Conservation (phyloP, 2,888 invertebrate species). For the Stegophylla sp. region DNA sequence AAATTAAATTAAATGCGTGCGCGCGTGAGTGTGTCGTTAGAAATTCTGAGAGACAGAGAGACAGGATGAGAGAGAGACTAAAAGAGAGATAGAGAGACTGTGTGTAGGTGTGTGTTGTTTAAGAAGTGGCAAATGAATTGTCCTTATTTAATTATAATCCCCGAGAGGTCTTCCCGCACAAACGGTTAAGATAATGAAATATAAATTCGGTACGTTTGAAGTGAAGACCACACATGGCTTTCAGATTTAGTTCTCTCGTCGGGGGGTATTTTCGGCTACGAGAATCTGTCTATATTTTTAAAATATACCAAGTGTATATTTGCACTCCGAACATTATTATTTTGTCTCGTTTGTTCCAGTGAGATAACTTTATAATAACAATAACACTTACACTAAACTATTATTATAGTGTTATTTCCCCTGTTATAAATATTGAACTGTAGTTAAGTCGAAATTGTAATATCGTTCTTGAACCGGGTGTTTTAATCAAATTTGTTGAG, state of each 20-base stretch:
- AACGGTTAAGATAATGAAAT: not conserved
- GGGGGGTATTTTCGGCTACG: not conserved
- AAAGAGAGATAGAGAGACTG: not conserved
- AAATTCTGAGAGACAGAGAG: not conserved
- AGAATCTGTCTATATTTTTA: not conserved
- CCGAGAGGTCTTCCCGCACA: not conserved
- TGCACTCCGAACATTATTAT: not conserved
- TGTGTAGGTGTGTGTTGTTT: not conserved
- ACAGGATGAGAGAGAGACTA: not conserved
- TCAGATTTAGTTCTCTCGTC: not conserved
- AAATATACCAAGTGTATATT: not conserved
- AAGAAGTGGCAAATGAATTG: not conserved
- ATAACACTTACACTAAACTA: too few relatives aligned
- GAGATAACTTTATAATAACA: not conserved
- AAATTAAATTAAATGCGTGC: not conserved
- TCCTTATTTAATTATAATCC: conserved; percentile 25
- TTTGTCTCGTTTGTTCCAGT: not conserved
- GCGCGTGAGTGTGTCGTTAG: too few relatives aligned
- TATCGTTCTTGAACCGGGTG: too few relatives aligned
- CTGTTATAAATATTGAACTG: not conserved
- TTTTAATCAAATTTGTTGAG: too few relatives aligned
- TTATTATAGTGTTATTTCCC: not conserved
- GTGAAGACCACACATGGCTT: conserved; percentile 10
- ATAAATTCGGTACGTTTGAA: conserved; percentile 12
- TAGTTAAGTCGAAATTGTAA: not conserved